A percentile compares a stretch with the other conserved stretches of the same genome.
These are phyloP conservation scores for Bombyx huttoni DNA, from an alignment of 2,888 invertebrate genomes.

Conservation along the genomic window DNA sequence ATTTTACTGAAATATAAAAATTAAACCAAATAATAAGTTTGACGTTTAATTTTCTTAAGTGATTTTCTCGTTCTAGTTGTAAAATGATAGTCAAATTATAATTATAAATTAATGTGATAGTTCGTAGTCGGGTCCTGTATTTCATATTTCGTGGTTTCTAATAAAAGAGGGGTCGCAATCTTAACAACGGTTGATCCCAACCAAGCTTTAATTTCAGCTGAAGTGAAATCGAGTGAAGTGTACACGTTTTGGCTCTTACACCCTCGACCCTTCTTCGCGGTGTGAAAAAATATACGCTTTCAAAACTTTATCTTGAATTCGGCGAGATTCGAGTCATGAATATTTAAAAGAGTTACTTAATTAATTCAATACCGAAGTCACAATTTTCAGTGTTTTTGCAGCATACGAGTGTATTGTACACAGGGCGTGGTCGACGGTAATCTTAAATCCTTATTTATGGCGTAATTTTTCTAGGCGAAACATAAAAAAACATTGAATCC, in stretches of 20 bases:
- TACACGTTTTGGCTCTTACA: conserved; percentile 61
- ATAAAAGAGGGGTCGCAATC: conserved; percentile 35
- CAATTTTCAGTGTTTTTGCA: neutral
- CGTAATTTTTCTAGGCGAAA: too few relatives aligned
- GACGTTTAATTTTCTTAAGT: too few relatives aligned
- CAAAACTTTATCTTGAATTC: conserved; percentile 23
- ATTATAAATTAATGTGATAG: too few relatives aligned
- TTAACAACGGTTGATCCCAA: conserved; percentile 39
- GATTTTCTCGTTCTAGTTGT: neutral
- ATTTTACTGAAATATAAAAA: too few relatives aligned
- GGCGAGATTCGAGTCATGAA: conserved; percentile 23
- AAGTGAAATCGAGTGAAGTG: conserved; percentile 56
- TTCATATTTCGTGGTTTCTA: conserved; percentile 22
- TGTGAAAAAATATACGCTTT: conserved; percentile 26
- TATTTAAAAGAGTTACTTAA: conserved; percentile 15
- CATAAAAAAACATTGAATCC: too few relatives aligned
- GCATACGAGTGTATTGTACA: neutral
- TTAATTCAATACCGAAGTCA: neutral
- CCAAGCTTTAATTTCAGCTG: conserved; percentile 50
- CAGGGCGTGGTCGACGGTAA: too few relatives aligned
- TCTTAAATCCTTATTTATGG: too few relatives aligned
- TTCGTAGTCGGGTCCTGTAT: conserved; percentile 2
- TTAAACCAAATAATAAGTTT: too few relatives aligned
- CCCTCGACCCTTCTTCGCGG: conserved; percentile 34
- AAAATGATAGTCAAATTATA: neutral